These are phyloP conservation scores for Bombus sylvicola DNA, from an alignment of 1,140 invertebrate genomes.

Conservation along the genomic window DNA sequence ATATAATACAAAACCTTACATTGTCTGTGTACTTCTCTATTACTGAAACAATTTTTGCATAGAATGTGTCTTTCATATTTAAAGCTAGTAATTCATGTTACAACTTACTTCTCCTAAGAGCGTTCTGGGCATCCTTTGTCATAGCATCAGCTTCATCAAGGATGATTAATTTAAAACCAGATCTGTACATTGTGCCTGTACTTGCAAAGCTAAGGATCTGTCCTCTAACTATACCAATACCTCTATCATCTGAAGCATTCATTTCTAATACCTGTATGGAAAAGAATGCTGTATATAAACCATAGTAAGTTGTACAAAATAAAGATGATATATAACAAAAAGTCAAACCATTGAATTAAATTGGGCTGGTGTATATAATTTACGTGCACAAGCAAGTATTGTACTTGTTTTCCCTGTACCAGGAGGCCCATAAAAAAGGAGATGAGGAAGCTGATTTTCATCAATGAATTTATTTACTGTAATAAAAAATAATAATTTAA, in stretches of 20 bases:
- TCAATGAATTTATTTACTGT: conserved; percentile 96
- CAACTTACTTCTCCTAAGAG: conserved; percentile 94
- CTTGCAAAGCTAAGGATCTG: conserved; percentile 99
- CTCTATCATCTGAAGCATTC: conserved; percentile 99
- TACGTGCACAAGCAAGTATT: conserved; percentile 97
- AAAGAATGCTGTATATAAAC: neutral
- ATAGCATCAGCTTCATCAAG: conserved; percentile 99
- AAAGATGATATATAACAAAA: conserved; percentile 25
- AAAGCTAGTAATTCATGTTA: neutral
- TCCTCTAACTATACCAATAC: conserved; percentile 97
- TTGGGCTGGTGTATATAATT: conserved; percentile 94
- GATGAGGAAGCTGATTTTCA: conserved; percentile 96
- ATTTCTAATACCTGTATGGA: conserved; percentile 90
- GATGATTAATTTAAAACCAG: conserved; percentile 97
- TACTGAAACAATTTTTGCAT: conserved; percentile 85
- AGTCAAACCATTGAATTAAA: conserved; percentile 93
- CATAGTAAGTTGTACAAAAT: neutral
- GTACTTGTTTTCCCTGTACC: conserved; percentile 99
- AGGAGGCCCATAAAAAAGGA: conserved; percentile 99
- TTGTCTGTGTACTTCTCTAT: conserved; percentile 99
- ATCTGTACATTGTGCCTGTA: conserved; percentile 97
- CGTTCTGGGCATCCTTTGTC: conserved; percentile 99
- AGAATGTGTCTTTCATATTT: neutral
- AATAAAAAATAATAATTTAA: conserved; percentile 74
- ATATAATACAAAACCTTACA: conserved; percentile 99